These are phyloP conservation scores for Oncorhynchus tshawytscha DNA, from an alignment of 2,113 vertebrate species.

Conservation along the genomic window DNA sequence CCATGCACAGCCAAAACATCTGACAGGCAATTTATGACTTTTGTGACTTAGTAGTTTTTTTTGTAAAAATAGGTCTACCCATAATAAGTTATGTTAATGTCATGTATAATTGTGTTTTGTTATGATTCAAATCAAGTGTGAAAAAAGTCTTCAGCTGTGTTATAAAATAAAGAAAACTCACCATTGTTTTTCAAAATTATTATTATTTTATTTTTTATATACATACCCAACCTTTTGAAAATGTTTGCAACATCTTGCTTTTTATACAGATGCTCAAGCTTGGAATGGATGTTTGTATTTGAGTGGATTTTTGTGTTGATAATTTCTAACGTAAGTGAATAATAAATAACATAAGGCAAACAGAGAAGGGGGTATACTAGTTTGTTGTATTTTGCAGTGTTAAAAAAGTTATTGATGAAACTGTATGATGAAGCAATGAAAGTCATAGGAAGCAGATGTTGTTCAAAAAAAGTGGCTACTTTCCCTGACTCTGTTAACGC, in stretches of 20 bases:
- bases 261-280: slow-evolving; percentile 59
- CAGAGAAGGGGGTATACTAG: neutral
- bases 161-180: slow-evolving; percentile 29
- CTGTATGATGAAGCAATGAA: slow-evolving; percentile 30
- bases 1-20: slow-evolving; percentile 33
- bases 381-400: slow-evolving; percentile 18
- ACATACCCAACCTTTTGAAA: slow-evolving; percentile 55
- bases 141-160: slow-evolving; percentile 28
- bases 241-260: slow-evolving; percentile 65
- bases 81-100: slow-evolving; percentile 15
- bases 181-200: slow-evolving; percentile 10
- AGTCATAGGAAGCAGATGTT: neutral
- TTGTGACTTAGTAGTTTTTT: neutral
- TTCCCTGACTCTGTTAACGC: neutral
- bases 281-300: slow-evolving; percentile 55
- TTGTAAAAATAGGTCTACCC: neutral
- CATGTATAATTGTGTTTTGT: slow-evolving; percentile 9
- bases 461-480: slow-evolving; percentile 10
- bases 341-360: slow-evolving; percentile 24
- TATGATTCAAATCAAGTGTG: slow-evolving; percentile 15
- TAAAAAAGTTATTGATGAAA: slow-evolving; percentile 6
- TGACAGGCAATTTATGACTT: neutral
- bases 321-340: slow-evolving; percentile 53
- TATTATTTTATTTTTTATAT: slow-evolving; percentile 46
- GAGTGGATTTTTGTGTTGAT: slow-evolving; percentile 50